These are phyloP conservation scores for Aphis craccivora DNA, from an alignment of 1,140 invertebrate genomes.

Conservation along the genomic window DNA sequence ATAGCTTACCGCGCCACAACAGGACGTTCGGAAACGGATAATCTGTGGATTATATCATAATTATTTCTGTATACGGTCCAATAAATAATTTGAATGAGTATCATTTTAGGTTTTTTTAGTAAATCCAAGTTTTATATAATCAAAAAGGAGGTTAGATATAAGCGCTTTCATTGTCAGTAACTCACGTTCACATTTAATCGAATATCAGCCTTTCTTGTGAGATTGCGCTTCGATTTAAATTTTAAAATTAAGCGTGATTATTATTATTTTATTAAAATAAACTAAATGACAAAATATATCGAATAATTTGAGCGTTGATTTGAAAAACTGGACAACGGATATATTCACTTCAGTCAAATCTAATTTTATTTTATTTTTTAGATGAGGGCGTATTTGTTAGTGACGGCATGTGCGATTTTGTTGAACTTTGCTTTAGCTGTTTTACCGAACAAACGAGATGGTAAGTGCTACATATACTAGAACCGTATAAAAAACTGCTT, in stretches of 20 bases:
- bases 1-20: neutral
- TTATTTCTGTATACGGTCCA: conserved; percentile 40
- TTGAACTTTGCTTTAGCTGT: conserved; percentile 4
- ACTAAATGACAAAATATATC: neutral
- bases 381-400: conserved; percentile 38
- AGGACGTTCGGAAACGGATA: conserved; percentile 25
- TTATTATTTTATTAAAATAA: neutral
- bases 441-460: conserved; percentile 39
- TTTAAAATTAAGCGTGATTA: neutral
- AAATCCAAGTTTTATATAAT: conserved; percentile 27
- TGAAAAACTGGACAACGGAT: rapidly evolving
- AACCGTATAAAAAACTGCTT: neutral
- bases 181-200: conserved; percentile 22
- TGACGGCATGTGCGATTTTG: neutral
- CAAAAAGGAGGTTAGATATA: neutral
- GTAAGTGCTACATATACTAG: conserved; percentile 10
- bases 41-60: conserved; percentile 43
- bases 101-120: neutral
- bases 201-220: neutral
- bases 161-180: neutral
- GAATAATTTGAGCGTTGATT: neutral
- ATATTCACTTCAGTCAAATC: neutral
- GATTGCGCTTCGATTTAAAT: neutral
- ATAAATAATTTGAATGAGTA: conserved; percentile 32
- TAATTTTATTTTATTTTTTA: neutral